Base-by-base conservation (phyloP, 2,113 vertebrate species). In the Gallinago media region DNA sequence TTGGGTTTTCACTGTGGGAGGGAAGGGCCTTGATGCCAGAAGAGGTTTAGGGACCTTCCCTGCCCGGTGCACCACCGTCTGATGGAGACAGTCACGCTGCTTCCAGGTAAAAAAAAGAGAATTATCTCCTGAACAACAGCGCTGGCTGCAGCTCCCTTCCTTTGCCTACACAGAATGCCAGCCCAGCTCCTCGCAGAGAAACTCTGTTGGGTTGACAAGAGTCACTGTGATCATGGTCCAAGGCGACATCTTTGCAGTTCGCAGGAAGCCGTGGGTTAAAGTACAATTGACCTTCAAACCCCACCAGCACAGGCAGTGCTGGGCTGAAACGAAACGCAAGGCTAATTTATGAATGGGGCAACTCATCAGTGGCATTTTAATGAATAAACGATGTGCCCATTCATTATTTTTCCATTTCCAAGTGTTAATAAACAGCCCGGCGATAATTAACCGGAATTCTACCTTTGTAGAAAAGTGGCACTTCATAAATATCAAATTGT, bases 401-500 rank as follows among this genome's bases (percentile, higher is more conserved):
- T 98, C 97, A 97, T 97, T 98, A 97, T 97, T 97, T 98, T 97
- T 98, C 97, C 96, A 95, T 97, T 98, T 97, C 95, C 81, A 97
- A 98, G 95, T 96, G 95, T 98, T 98, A 98, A 98, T 98, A 98
- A 98, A 98, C 96, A 98, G 84, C 77, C 68, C 6, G 10, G 87
- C 96, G 96, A 98, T 98, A 98, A 98, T 98, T 98, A 97, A 96
- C 94, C 96, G 93, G 95, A 97, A 97, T 98, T 97, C 91, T 97
- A 90, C 98, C 97, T 98, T 98, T 98, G 97, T 96, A 97, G 94
- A 97, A 98, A 98, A 97, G 94, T 97, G 97, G 91, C 95, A 96
- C 97, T 98, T 98, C 97, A 98, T 98, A 98, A 98, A 98, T 98
- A 98, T 92, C 94, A 97, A 97, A 98, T 97, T 94, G 97, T 97